Evolutionary conservation across 1,140 invertebrate genomes (phyloP).

Genomic region (Neelides sp.): DNA sequence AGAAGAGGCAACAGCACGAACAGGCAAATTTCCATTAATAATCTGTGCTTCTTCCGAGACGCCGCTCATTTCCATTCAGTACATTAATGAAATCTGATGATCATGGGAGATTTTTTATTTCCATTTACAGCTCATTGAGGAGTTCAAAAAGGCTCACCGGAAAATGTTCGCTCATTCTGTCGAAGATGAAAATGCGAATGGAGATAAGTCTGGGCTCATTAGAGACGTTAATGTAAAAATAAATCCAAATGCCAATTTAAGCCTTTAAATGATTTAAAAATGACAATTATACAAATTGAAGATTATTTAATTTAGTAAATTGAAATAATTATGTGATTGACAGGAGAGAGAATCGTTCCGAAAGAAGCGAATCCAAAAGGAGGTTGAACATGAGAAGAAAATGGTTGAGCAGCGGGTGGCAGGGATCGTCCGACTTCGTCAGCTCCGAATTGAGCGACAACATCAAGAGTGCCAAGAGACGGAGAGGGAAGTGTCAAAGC

Average conservation of each 20-base stretch:
- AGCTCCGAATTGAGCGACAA: constrained; percentile 29
- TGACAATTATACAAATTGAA: not conserved
- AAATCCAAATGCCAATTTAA: not conserved
- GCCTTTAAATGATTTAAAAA: not conserved
- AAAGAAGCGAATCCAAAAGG: constrained; percentile 28
- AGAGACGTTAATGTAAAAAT: not conserved
- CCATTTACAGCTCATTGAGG: constrained; percentile 57
- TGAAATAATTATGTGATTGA: not conserved
- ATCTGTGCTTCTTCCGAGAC: not conserved
- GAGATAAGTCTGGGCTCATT: constrained; percentile 7
- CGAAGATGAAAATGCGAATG: constrained; percentile 16
- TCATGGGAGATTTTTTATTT: no score
- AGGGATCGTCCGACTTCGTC: constrained; percentile 26
- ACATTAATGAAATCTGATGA: not conserved
- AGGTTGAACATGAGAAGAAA: constrained; percentile 28
- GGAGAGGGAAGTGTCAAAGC: constrained; percentile 28
- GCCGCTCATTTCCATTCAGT: not conserved
- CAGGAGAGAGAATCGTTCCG: constrained; percentile 23
- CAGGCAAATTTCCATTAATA: constrained; percentile 8
- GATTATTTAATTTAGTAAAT: not conserved
- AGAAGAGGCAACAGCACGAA: constrained; percentile 30
- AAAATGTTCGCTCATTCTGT: constrained; percentile 56
- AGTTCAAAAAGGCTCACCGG: constrained; percentile 68
- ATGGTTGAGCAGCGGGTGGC: constrained; percentile 28
- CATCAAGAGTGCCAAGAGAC: constrained; percentile 29